phyloP scores from a whole-genome alignment of 2,797 vertebrate genomes.

The Enteromius thamalakanensis region DNA sequence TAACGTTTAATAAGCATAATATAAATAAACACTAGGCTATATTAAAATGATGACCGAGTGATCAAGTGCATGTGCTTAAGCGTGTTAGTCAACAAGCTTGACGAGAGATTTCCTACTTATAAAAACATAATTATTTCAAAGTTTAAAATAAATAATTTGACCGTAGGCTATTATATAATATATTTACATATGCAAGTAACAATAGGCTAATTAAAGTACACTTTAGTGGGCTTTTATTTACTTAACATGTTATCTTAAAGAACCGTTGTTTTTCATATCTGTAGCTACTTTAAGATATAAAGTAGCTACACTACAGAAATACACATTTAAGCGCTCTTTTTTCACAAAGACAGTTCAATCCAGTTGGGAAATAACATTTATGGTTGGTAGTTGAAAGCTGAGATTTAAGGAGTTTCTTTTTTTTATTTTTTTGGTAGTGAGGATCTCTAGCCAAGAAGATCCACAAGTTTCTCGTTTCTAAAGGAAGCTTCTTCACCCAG shows the following conservation, averaged over 20 bases:
- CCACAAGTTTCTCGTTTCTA: background rate
- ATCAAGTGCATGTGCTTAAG: background rate
- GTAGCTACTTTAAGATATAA: background rate
- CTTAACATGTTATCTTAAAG: background rate
- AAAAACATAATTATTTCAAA: background rate
- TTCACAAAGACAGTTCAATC: too few relatives aligned
- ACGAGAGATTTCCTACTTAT: background rate
- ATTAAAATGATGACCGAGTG: background rate
- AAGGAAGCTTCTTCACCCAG: conserved; percentile 11
- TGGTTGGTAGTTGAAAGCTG: background rate
- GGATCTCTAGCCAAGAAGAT: background rate
- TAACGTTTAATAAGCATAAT: background rate
- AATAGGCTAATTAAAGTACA: background rate
- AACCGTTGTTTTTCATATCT: background rate
- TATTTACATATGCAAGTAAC: background rate
- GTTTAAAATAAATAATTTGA: background rate
- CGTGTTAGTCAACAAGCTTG: background rate
- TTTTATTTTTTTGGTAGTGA: background rate
- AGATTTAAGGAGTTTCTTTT: background rate
- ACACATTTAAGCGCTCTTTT: background rate
- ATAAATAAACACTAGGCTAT: background rate
- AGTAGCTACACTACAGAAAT: background rate
- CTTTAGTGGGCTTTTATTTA: background rate
- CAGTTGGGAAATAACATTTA: background rate
- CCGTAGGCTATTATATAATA: too few relatives aligned